Evolutionary conservation across 2,797 vertebrate species (phyloP).

Genomic region (Anolis apletophallus): DNA sequence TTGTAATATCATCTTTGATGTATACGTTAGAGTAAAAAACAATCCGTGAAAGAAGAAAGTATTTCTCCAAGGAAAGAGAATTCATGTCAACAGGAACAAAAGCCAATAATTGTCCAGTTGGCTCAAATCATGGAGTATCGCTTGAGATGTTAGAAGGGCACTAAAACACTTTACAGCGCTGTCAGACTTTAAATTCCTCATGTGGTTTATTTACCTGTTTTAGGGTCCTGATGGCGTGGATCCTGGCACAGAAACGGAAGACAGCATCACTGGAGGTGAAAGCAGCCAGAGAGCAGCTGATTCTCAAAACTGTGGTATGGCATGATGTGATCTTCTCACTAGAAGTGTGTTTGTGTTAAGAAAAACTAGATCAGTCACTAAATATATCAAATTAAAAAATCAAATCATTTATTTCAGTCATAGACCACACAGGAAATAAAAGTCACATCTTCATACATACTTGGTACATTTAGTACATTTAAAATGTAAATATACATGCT

Average conservation of each 20-base stretch:
- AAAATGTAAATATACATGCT: too few species aligned
- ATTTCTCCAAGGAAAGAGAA: background rate
- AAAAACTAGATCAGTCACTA: background rate
- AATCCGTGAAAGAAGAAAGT: background rate
- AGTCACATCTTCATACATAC: too few species aligned
- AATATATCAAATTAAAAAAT: too few species aligned
- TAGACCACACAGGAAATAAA: too few species aligned
- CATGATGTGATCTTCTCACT: slow-evolving; percentile 10
- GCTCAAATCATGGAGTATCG: background rate
- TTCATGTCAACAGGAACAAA: background rate
- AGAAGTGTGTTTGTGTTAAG: background rate
- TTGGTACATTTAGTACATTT: too few species aligned
- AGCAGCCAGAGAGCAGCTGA: slow-evolving; percentile 92
- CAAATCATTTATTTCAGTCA: too few species aligned
- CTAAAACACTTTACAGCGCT: background rate
- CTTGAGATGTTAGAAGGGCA: background rate
- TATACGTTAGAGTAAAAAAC: background rate
- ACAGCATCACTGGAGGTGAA: slow-evolving; percentile 92
- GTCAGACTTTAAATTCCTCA: background rate
- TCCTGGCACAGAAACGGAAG: slow-evolving; percentile 94
- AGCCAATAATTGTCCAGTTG: background rate
- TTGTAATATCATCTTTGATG: background rate
- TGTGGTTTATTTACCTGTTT: slow-evolving; percentile 30
- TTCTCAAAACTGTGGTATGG: slow-evolving; percentile 91
- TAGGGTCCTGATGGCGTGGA: slow-evolving; percentile 93